phyloP scores from a whole-genome alignment of 2,888 invertebrate genomes.

The Saturnia japonica region DNA sequence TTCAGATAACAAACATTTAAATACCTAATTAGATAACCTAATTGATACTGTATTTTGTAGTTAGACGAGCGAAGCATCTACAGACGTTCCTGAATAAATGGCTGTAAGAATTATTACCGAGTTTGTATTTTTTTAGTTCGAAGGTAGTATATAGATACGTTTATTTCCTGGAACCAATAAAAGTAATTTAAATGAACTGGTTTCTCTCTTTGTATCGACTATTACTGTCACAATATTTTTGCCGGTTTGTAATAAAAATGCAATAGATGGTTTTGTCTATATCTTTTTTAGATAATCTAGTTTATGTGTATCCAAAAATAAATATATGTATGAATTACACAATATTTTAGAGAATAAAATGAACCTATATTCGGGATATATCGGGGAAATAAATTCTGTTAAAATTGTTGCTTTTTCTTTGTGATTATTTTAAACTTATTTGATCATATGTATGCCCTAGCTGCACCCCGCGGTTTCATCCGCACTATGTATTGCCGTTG shows the following conservation, averaged over 20 bases:
- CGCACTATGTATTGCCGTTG: background rate
- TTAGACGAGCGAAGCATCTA: background rate
- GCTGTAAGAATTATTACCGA: background rate
- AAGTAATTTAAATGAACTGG: background rate
- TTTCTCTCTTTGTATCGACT: constrained; percentile 5
- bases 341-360: background rate
- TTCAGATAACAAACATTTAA: too few relatives aligned
- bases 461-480: too few relatives aligned
- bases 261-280: constrained; percentile 7
- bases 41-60: background rate
- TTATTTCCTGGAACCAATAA: constrained; percentile 1
- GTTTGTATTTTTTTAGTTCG: background rate
- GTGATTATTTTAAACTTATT: too few relatives aligned
- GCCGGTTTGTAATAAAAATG: constrained; percentile 7
- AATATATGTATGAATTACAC: background rate
- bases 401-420: too few relatives aligned
- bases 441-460: too few relatives aligned
- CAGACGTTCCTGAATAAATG: background rate
- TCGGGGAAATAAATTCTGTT: too few relatives aligned
- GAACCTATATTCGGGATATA: too few relatives aligned
- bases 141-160: background rate
- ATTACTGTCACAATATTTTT: background rate
- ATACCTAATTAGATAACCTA: too few relatives aligned
- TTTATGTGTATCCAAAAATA: constrained; percentile 3
- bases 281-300: background rate